Base-by-base conservation (phyloP, 1,140 invertebrate genomes). In the Thaumetopoea pityocampa region DNA sequence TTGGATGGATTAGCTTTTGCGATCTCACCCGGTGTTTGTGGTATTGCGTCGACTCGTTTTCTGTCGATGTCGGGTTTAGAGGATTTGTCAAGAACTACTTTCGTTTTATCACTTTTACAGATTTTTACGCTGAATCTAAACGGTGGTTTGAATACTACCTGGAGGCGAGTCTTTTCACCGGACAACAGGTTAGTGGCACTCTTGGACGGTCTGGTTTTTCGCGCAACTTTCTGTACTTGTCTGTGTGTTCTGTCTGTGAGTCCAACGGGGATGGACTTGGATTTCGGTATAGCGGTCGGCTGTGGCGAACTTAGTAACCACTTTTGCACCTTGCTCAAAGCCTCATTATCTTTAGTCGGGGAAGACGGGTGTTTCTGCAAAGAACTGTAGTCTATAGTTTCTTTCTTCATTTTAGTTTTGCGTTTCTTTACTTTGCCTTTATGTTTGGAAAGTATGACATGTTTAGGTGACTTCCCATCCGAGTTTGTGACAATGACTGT, bases 81-180 rank as follows among this genome's bases (percentile, higher is more conserved):
- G 5, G 78, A 85, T 49, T 86, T 86, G 35, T 86, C 85, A 10
- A 85, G 62, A 6, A 86, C 83, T 5, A 85, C 80, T 66, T 85
- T 82, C 0, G 81, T 85, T 58, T 85, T 86, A 24, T 86, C 85
- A 28, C 83, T 90, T 63, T 93, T 93, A 18, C 90, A 90, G 26
- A 95, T 86, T 61, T 93, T 93, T 10, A 94, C 87, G 68, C 91
- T 94, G 68, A 94, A 94, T 52, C 92, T 92, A 67, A 95, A 95
- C 1, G 93, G 93, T 15, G 93, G 93, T 60, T 94, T 94, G 67
- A 94, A 95, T 3, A 94, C 91, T 1, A 95, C 93, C 69, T 95
- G 93, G 5, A 95, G 72, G 30, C 92, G 89, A 0, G 56, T 93
- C 89, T 87, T 88, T 43, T 88, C 87, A 30, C 81, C 83, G 3